Evolutionary conservation across 2,113 vertebrate species (phyloP).

Genomic region (Anarrhichthys ocellatus): DNA sequence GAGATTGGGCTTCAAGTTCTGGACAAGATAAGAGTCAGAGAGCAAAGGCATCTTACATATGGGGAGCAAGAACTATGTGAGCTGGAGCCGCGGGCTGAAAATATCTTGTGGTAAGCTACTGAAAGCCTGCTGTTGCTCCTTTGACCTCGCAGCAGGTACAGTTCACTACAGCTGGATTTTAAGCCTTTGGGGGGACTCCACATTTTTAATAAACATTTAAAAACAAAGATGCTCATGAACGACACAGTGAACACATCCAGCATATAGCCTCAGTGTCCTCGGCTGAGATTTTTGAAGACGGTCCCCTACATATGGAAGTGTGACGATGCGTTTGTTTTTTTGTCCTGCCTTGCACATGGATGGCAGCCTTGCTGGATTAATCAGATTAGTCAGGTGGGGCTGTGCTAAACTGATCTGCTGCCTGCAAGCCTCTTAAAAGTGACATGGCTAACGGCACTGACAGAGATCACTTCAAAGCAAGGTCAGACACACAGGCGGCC

Average conservation of each 20-base stretch:
- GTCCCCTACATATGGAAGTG: conserved; percentile 7
- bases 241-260: not conserved
- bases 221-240: not conserved
- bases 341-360: conserved; percentile 57
- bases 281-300: not conserved
- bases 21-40: not conserved
- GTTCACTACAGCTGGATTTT: conserved; percentile 35
- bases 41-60: conserved; percentile 1
- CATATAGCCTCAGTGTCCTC: not conserved
- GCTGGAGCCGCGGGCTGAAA: conserved; percentile 34
- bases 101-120: conserved; percentile 52
- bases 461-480: conserved; percentile 72
- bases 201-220: not conserved
- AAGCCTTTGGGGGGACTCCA: not conserved
- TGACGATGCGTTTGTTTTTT: conserved; percentile 32
- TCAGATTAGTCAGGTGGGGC: conserved; percentile 83
- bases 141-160: conserved; percentile 11
- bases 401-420: conserved; percentile 80
- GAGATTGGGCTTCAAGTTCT: not conserved
- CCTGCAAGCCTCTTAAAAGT: conserved; percentile 79
- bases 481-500: conserved; percentile 58
- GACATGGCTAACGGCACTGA: conserved; percentile 62
- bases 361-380: conserved; percentile 75
- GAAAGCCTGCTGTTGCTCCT: conserved; percentile 31
- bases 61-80: conserved; percentile 23